Percentiles rank a stretch among this genome's conserved stretches.
Evolutionary conservation across 2,797 vertebrate species (phyloP).

Genomic region (Sternotherus odoratus): DNA sequence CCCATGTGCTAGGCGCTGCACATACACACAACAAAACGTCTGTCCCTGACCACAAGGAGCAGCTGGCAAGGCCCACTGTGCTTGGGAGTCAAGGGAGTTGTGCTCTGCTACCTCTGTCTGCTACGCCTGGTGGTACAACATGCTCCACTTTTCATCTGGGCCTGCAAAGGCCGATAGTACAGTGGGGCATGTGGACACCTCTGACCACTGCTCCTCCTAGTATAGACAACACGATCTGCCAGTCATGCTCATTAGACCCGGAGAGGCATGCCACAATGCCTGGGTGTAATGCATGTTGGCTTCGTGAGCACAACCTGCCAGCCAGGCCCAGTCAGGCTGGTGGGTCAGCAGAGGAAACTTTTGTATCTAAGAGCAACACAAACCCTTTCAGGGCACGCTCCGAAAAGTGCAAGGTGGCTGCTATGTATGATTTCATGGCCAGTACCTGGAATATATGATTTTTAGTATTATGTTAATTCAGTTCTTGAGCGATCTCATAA

Average conservation of each 20-base stretch:
- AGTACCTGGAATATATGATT: rapidly evolving
- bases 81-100: not conserved
- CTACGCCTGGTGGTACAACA: not conserved
- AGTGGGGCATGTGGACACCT: not conserved
- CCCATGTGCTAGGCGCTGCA: not conserved
- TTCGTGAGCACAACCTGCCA: rapidly evolving
- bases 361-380: not conserved
- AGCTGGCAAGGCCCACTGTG: not conserved
- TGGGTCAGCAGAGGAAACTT: not conserved
- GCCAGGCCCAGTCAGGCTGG: rapidly evolving
- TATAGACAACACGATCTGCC: not conserved
- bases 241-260: not conserved
- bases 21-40: not conserved
- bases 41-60: not conserved
- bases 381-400: rapidly evolving
- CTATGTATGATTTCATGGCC: not conserved
- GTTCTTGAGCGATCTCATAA: not conserved
- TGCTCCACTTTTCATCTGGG: not conserved
- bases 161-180: not conserved
- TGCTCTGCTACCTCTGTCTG: not conserved
- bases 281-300: not conserved
- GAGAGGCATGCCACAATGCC: not conserved
- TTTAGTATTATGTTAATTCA: rapidly evolving
- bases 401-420: rapidly evolving
- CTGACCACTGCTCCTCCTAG: not conserved